Conservation (phyloP, 2,797 vertebrate genomes). For the Tamandua tetradactyla region DNA sequence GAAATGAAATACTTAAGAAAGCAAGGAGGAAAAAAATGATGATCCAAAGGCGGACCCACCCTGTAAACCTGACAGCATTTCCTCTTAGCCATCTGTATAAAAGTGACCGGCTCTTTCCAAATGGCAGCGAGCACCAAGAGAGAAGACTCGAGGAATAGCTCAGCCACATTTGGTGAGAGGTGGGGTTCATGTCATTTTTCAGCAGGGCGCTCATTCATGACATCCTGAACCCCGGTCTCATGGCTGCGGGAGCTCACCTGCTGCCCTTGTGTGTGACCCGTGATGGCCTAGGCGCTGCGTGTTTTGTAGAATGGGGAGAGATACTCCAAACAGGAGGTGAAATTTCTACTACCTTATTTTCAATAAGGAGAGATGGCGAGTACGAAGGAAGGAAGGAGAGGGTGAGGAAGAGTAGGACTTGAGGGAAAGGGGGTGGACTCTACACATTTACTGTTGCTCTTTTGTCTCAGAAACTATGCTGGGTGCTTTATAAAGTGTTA, state of each 20-base stretch:
- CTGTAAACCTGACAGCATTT: slow-evolving; percentile 74
- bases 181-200: not conserved
- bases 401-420: not conserved
- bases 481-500: not conserved
- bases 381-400: not conserved
- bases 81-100: slow-evolving; percentile 81
- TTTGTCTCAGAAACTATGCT: not conserved
- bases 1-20: slow-evolving; percentile 79
- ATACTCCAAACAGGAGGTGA: not conserved
- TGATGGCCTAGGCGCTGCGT: not conserved
- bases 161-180: slow-evolving; percentile 7
- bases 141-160: not conserved
- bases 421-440: not conserved
- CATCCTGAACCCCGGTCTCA: not conserved
- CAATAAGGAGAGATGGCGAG: not conserved
- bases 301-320: not conserved
- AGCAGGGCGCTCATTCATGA: not conserved
- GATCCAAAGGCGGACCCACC: slow-evolving; percentile 75
- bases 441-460: not conserved
- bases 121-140: not conserved
- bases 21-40: slow-evolving; percentile 54
- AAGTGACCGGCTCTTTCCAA: slow-evolving; percentile 63
- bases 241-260: not conserved
- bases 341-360: not conserved
- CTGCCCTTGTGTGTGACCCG: accelerated